Evolutionary conservation across 1,140 invertebrate species (phyloP).

Genomic region (Zophobas atratus): DNA sequence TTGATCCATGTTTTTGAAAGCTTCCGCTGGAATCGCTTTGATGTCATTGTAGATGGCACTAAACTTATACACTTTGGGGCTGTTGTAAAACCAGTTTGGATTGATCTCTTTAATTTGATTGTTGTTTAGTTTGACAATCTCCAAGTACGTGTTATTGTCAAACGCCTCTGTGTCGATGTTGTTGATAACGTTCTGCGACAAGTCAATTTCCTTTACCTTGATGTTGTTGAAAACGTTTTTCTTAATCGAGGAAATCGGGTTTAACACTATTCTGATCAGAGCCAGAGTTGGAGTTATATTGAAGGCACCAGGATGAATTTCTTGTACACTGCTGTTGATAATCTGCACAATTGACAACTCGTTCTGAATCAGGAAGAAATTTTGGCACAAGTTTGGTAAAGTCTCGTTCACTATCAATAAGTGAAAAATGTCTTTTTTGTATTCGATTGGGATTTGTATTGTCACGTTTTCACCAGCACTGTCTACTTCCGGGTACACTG

Average conservation of each 20-base stretch:
- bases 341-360: slow-evolving; percentile 52
- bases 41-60: slow-evolving; percentile 55
- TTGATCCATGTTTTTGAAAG: slow-evolving; percentile 53
- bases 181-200: slow-evolving; percentile 52
- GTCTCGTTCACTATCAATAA: slow-evolving; percentile 49
- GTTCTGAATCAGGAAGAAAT: slow-evolving; percentile 48
- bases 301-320: slow-evolving; percentile 50
- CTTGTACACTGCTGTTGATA: slow-evolving; percentile 46
- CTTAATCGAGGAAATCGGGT: slow-evolving; percentile 46
- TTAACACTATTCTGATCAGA: slow-evolving; percentile 50
- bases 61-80: slow-evolving; percentile 53
- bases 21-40: slow-evolving; percentile 46
- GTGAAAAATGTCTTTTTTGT: slow-evolving; percentile 50
- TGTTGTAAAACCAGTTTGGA: slow-evolving; percentile 51
- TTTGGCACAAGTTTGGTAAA: slow-evolving; percentile 48
- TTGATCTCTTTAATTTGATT: slow-evolving; percentile 53
- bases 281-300: slow-evolving; percentile 50
- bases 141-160: slow-evolving; percentile 54
- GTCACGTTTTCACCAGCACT: slow-evolving; percentile 48
- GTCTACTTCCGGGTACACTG: slow-evolving; percentile 45
- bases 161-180: slow-evolving; percentile 52
- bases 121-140: slow-evolving; percentile 53
- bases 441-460: slow-evolving; percentile 19
- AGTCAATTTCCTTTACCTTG: slow-evolving; percentile 51
- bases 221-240: slow-evolving; percentile 52